phyloP scores from a whole-genome alignment of 2,888 invertebrate genomes.

The Dascillus cervinus region DNA sequence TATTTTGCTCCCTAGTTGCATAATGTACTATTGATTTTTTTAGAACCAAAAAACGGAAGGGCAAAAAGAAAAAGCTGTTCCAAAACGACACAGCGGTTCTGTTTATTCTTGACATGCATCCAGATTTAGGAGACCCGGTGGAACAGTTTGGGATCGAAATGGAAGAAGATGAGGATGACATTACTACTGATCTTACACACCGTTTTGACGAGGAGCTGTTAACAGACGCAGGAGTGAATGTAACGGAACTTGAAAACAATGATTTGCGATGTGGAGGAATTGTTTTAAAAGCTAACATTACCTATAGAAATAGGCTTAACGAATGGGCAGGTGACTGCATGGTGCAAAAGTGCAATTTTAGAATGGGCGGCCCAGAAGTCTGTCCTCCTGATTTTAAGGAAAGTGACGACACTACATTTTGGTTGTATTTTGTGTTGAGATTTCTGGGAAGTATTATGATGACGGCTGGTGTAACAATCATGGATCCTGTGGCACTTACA shows the following conservation, averaged over 20 bases:
- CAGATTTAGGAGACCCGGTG: slow-evolving; percentile 64
- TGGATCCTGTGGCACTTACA: slow-evolving; percentile 81
- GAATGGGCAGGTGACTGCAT: slow-evolving; percentile 62
- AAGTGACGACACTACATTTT: slow-evolving; percentile 70
- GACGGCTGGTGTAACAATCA: slow-evolving; percentile 77
- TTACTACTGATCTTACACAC: slow-evolving; percentile 65
- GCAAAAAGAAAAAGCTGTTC: slow-evolving; percentile 4
- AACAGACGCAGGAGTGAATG: slow-evolving; percentile 60
- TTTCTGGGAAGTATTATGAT: slow-evolving; percentile 75
- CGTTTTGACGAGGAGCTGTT: slow-evolving; percentile 60
- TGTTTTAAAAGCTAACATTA: slow-evolving; percentile 60
- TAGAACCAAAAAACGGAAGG: slow-evolving; percentile 2
- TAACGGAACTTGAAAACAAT: slow-evolving; percentile 64
- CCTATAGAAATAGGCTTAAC: slow-evolving; percentile 51
- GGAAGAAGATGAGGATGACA: slow-evolving; percentile 64
- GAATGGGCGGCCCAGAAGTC: slow-evolving; percentile 65
- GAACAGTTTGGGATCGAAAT: slow-evolving; percentile 71
- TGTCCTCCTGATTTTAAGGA: slow-evolving; percentile 75
- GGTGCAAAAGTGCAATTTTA: slow-evolving; percentile 69
- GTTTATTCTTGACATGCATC: slow-evolving; percentile 55
- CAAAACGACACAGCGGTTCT: slow-evolving; percentile 23
- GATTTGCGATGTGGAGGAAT: slow-evolving; percentile 70
- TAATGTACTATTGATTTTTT: slow-evolving; percentile 9
- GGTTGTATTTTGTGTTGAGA: slow-evolving; percentile 72
- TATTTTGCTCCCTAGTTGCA: too few relatives aligned